These are phyloP conservation scores for Sternotherus odoratus DNA, from an alignment of 2,797 vertebrate species.

Conservation along the genomic window DNA sequence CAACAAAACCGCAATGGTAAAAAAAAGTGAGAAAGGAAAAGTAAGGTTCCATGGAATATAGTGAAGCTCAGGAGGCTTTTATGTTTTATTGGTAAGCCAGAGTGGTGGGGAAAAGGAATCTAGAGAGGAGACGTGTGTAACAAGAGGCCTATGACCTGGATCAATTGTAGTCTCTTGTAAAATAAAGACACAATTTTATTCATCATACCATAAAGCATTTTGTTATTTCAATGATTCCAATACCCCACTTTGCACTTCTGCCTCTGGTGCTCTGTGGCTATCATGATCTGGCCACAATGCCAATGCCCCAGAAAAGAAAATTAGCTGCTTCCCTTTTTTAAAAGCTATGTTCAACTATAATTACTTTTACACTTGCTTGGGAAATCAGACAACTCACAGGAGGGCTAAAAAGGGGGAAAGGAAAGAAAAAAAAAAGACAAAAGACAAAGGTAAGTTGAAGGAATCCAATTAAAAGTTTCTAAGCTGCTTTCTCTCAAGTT, in stretches of 20 bases:
- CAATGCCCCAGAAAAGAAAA: constrained; percentile 67
- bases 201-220: constrained; percentile 24
- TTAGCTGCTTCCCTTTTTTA: constrained; percentile 64
- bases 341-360: constrained; percentile 72
- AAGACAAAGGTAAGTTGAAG: constrained; percentile 44
- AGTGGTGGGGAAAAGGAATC: neutral
- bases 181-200: constrained; percentile 34
- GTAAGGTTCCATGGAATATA: neutral
- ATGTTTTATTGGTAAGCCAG: neutral
- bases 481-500: constrained; percentile 28
- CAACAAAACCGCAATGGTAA: neutral
- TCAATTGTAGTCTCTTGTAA: constrained; percentile 3
- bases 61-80: neutral
- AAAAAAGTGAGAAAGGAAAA: neutral
- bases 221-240: constrained; percentile 33
- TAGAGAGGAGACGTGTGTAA: neutral
- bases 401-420: constrained; percentile 47
- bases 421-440: constrained; percentile 21
- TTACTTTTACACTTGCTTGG: constrained; percentile 75
- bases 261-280: constrained; percentile 33
- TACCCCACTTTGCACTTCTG: constrained; percentile 8
- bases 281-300: constrained; percentile 59
- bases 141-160: neutral
- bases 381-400: constrained; percentile 74
- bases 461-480: constrained; percentile 66